A percentile compares a stretch with the other conserved stretches of the same genome.
Evolutionary conservation across 1,140 invertebrate genomes (phyloP).

Genomic region (Megalopta genalis): DNA sequence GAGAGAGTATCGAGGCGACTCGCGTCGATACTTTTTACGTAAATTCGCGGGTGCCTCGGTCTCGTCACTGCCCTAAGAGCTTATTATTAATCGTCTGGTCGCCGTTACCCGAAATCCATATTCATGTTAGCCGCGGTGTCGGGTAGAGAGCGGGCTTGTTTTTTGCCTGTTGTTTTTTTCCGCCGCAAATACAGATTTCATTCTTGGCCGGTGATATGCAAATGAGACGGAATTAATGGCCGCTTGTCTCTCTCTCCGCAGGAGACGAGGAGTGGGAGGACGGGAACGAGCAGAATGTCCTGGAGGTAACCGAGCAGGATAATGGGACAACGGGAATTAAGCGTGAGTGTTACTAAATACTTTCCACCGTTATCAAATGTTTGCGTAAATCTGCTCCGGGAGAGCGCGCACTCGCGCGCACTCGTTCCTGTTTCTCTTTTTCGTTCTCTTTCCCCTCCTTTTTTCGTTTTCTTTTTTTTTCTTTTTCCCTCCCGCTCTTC

Average conservation of each 20-base stretch:
- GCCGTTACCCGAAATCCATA: conserved; percentile 23
- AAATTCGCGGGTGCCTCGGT: too few relatives aligned
- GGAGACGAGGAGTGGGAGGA: conserved; percentile 77
- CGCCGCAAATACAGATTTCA: conserved; percentile 51
- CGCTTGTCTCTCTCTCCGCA: conserved; percentile 59
- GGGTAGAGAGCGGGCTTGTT: conserved; percentile 1
- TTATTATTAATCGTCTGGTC: neutral
- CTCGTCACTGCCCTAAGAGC: too few relatives aligned
- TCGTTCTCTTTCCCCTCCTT: neutral
- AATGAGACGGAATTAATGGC: conserved; percentile 63
- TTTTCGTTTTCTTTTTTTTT: neutral
- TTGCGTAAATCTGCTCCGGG: conserved; percentile 10
- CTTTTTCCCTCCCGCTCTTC: neutral
- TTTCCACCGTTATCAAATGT: conserved; percentile 29
- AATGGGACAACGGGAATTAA: conserved; percentile 67
- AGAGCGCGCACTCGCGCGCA: too few relatives aligned
- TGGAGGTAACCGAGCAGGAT: conserved; percentile 71
- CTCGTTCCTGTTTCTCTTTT: too few relatives aligned
- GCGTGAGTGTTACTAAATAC: conserved; percentile 63
- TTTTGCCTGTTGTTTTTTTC: conserved; percentile 14
- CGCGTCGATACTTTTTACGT: too few relatives aligned
- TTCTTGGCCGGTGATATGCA: conserved; percentile 59
- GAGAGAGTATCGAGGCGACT: too few relatives aligned
- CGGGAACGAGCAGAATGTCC: conserved; percentile 69
- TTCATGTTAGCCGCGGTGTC: neutral